Evolutionary conservation across 1,140 invertebrate species (phyloP).

Genomic region (Lineus longissimus): DNA sequence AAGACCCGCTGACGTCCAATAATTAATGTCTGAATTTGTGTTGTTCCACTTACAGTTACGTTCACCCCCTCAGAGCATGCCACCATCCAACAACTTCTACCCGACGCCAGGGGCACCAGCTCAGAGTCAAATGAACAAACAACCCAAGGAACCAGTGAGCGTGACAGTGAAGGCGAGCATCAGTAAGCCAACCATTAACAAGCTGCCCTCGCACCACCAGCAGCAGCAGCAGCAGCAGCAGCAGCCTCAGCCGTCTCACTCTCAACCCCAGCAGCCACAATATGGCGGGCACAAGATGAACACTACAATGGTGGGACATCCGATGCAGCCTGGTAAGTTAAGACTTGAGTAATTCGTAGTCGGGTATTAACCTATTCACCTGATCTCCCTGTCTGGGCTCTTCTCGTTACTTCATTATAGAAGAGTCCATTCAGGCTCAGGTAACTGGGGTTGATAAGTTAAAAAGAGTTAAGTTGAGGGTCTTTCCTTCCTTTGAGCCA

Average conservation of each 20-base stretch:
- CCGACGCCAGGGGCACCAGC: not conserved
- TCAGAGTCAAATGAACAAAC: not conserved
- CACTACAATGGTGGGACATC: conserved; percentile 22
- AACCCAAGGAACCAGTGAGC: not conserved
- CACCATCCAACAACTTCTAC: conserved; percentile 16
- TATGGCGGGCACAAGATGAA: conserved; percentile 24
- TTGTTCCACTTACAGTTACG: conserved; percentile 24
- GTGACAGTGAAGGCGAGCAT: not conserved
- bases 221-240: conserved; percentile 15
- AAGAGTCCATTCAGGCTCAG: too few species aligned
- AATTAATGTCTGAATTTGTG: not conserved
- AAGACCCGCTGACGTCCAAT: conserved; percentile 9
- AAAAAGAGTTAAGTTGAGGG: too few species aligned
- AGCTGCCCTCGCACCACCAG: conserved; percentile 18
- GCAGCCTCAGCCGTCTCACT: conserved; percentile 15
- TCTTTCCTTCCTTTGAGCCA: too few species aligned
- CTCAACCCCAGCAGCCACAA: conserved; percentile 16
- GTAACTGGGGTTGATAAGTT: too few species aligned
- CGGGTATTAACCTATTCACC: too few species aligned
- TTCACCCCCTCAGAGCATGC: conserved; percentile 28
- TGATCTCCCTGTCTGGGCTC: too few species aligned
- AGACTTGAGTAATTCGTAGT: not conserved
- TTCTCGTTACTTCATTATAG: too few species aligned
- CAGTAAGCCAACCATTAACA: conserved; percentile 1
- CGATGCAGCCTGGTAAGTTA: conserved; percentile 14